Base-by-base conservation (phyloP, 2,113 vertebrate genomes). In the Piprites chloris region DNA sequence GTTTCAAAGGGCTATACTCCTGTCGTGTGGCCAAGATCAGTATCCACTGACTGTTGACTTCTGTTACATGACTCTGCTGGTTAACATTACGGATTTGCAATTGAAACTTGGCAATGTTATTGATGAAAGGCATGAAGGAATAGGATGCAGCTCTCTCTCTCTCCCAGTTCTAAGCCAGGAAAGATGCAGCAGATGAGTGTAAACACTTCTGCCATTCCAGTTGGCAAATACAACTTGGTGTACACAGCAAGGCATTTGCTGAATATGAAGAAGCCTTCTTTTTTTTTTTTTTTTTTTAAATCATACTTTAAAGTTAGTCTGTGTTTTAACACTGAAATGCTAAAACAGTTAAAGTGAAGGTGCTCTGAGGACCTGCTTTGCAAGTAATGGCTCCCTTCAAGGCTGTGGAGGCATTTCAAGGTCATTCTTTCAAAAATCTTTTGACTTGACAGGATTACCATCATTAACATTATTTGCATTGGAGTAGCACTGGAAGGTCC, bases 21-120 rank as follows among this genome's bases (percentile, higher is more conserved):
- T 77, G 42, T 83, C 11, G 0, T 56, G 33, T 77, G 71, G 53
- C 74, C 46, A 66, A 84, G 83, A 56, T 72, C 24, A 24, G 95
- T 85, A 85, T 95, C 85, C 63, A 32, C 82, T 90, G 75, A 71
- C 82, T 8, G 8, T 32, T 84, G 88, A 61, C 84, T 96, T 82
- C 28, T 1, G 74, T 93, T 94, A 93, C 55, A 17, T 77, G 85
- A 83, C 84, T 85, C 82, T 52, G 35, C 50, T 73, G 83, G 89
- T 85, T 97, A 77, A 69, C 14, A 6, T 95, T 95, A 90, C 88
- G 62, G 79, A 63, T 85, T 87, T 74, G 80, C 80, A 95, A 89
- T 62, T 86, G 91, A 84, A 96, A 83, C 87, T 87, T 30, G 46
- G 74, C 81, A 80, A 67, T 94, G 95, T 95, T 80, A 62, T 89